Evolutionary conservation across 1,140 invertebrate genomes (phyloP), one percentile per base, ranked within the genome.

Genomic region (Steinernema khuongi): DNA sequence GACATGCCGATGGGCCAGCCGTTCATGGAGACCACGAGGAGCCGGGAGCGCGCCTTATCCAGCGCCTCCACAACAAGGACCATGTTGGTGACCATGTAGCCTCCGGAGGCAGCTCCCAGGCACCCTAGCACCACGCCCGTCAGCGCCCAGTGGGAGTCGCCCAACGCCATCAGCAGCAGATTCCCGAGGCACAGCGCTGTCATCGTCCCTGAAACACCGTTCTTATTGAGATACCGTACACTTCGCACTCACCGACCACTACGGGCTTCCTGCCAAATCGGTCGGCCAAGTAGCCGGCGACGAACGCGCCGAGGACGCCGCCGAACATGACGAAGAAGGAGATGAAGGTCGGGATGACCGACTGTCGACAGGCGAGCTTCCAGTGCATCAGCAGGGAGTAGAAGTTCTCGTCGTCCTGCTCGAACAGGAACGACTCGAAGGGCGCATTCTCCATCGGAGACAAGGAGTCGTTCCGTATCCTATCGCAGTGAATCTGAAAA

Each of bases 1-100:
- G 82, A 28, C 83, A 84, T 83, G 7, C 83, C 83, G 1, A 85
- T 26, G 29, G 83, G 83, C 82, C 82, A 84, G 1, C 82, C 82
- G 50, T 85, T 85, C 17, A 84, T 68, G 1, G 80, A 79, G 30
- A 81, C 83, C 19, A 81, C 83, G 31, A 84, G 68, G 4, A 84
- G 71, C 11, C 82, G 76, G n/a, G 80, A 79, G 7, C 32, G 66
- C 29, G 76, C 70, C 1, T 72, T 19, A 19, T 79, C 73, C 22
- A 85, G 29, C 29, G 76, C 71, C 74, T 84, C 82, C 0, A 85
- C 69, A 4, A 85, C 32, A 18, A 84, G 60, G 18, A 85, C 80
- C 32, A 84, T 73, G 44, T 84, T 84, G 4, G 79, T 80, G 19
- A 84, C 71, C 43, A 85, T 78, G 41, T 78, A 78, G 14, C 77